These are phyloP conservation scores for Cossypha polioptera DNA, from an alignment of 2,797 vertebrate genomes.

Conservation along the genomic window DNA sequence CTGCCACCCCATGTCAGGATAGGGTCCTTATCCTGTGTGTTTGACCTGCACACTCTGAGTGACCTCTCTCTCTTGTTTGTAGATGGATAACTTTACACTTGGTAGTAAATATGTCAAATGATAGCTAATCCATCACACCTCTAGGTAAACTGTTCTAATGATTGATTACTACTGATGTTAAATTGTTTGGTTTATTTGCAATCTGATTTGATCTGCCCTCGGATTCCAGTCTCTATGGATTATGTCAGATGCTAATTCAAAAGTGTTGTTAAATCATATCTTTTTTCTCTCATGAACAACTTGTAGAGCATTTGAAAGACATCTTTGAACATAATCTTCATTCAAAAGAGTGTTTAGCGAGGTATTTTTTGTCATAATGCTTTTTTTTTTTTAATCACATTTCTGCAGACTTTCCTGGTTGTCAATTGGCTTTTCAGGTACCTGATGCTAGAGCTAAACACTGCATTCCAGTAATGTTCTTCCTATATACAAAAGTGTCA, in stretches of 20 bases:
- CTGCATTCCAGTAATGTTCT: background rate
- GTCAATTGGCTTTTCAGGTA: background rate
- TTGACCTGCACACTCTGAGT: background rate
- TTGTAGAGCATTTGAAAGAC: background rate
- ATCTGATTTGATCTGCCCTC: background rate
- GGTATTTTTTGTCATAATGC: background rate
- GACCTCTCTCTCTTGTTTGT: conserved; percentile 22
- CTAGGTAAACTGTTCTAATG: conserved; percentile 20
- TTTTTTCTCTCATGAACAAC: background rate
- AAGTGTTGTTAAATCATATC: background rate
- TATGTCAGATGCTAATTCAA: background rate
- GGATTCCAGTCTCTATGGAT: background rate
- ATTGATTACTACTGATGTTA: background rate
- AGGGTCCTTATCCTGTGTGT: background rate
- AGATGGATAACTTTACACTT: conserved; percentile 7
- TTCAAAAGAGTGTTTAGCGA: background rate
- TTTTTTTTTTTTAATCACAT: background rate
- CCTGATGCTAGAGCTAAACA: background rate
- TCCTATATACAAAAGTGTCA: background rate
- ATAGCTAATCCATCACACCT: conserved; percentile 34
- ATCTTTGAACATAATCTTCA: background rate
- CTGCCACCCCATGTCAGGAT: background rate
- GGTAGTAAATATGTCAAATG: conserved; percentile 7
- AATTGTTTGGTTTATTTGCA: conserved; percentile 25
- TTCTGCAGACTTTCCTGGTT: background rate